Evolutionary conservation across 2,113 vertebrate species (phyloP).

Genomic region (Brachionichthys hirsutus): DNA sequence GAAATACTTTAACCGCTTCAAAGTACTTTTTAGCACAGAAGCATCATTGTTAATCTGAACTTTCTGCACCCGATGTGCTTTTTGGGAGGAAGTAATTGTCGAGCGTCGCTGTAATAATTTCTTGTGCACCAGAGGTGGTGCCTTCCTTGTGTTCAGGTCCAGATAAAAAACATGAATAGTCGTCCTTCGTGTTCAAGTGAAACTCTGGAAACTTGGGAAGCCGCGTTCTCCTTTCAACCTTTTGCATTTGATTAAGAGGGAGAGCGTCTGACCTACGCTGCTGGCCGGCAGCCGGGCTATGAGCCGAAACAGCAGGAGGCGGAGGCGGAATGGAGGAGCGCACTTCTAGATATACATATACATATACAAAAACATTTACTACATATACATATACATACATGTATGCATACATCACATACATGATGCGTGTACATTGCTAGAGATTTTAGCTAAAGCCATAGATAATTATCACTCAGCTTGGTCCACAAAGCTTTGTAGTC

Average conservation of each 20-base stretch:
- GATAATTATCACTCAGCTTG: too few species aligned
- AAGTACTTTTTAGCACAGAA: constrained; percentile 33
- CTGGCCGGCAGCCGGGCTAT: constrained; percentile 46
- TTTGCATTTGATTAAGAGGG: constrained; percentile 64
- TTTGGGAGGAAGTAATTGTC: constrained; percentile 19
- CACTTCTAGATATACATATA: too few species aligned
- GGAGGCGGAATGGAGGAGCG: constrained; percentile 22
- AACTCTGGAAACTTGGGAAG: constrained; percentile 50
- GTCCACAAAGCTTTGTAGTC: too few species aligned
- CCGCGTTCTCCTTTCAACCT: constrained; percentile 63
- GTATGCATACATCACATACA: too few species aligned
- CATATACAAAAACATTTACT: too few species aligned
- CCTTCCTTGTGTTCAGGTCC: constrained; percentile 47
- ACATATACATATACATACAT: too few species aligned
- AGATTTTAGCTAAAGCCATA: too few species aligned
- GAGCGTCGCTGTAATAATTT: constrained; percentile 37
- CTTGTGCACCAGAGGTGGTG: constrained; percentile 22
- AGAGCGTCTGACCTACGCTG: constrained; percentile 53
- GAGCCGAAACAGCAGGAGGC: constrained; percentile 54
- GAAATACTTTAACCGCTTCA: constrained; percentile 14
- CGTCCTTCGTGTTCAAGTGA: constrained; percentile 52
- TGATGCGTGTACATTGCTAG: too few species aligned
- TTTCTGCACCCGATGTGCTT: constrained; percentile 22
- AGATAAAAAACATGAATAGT: constrained; percentile 11
- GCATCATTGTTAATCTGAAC: constrained; percentile 30